A percentile compares a stretch with the other conserved stretches of the same genome.
phyloP scores from a whole-genome alignment of 2,888 invertebrate species.

The Aphrophora alni region DNA sequence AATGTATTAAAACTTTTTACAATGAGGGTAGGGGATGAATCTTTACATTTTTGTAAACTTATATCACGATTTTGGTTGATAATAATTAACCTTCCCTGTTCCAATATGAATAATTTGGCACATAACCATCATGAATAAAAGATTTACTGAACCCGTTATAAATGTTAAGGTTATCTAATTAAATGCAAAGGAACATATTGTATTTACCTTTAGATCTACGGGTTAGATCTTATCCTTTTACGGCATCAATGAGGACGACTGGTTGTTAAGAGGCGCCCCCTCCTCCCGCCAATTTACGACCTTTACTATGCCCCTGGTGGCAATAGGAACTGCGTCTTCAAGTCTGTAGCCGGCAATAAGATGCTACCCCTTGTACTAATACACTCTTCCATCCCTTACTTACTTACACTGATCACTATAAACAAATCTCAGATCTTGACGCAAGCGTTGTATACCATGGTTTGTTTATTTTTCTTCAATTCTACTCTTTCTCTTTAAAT shows the following conservation, averaged over 20 bases:
- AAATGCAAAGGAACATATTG: constrained; percentile 9
- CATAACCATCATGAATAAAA: background rate
- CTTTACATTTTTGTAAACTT: too few species aligned
- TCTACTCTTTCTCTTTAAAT: too few species aligned
- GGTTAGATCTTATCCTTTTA: constrained; percentile 18
- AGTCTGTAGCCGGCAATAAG: constrained; percentile 35
- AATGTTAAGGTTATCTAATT: background rate
- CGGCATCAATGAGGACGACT: background rate
- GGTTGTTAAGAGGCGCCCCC: constrained; percentile 11
- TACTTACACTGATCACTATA: constrained; percentile 9
- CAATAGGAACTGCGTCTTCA: constrained; percentile 38
- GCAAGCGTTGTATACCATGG: too few species aligned
- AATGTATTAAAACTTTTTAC: too few species aligned
- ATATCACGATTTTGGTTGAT: too few species aligned
- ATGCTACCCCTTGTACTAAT: constrained; percentile 26
- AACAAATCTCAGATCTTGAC: background rate
- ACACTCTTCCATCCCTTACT: constrained; percentile 17
- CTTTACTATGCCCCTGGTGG: constrained; percentile 38
- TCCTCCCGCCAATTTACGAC: constrained; percentile 28
- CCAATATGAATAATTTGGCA: too few species aligned
- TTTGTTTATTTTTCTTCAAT: too few species aligned
- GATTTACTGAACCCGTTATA: background rate
- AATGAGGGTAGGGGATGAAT: too few species aligned
- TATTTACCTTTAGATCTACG: constrained; percentile 6
- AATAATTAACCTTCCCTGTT: too few species aligned